Evolutionary conservation across 2,113 vertebrate species (phyloP), one percentile per base, ranked within the genome.

Genomic region (Brienomyrus longianalis): DNA sequence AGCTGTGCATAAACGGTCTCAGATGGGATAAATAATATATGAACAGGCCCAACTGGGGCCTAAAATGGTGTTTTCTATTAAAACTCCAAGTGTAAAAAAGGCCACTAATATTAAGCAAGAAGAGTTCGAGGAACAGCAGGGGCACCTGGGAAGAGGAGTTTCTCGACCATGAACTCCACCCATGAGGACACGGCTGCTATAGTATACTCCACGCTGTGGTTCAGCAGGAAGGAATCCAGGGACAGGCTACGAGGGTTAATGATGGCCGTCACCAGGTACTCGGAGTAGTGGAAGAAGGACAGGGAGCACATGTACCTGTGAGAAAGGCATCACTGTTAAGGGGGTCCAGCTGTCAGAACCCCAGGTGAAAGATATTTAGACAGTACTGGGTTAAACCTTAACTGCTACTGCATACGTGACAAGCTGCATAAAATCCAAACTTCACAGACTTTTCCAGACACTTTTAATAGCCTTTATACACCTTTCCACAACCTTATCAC

Each of bases 231-330:
- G 0, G 98, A 99, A 91, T 99, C 98, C 93, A 99, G 93, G 0
- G 98, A 98, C 66, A 99, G 95, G 91, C 97, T 99, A 89, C 95
- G 97, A 0, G 98, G 98, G 92, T 99, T 99, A 92, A 99, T 99
- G 93, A 99, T 93, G 66, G 98, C 97, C 0, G 98, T 99, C 91
- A 99, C 97, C 93, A 99, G 94, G 93, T 99, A 99, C 91, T 99
- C 98, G 0, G 98, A 98, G 93, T 98, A 99, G 92, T 99, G 98
- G 95, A 99, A 99, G 13, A 99, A 95, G 0, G 98, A 97, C 84
- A 99, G 94, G 0, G 98, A 99, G 90, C 98, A 99, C 96, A 99
- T 96, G 89, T 99, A 99, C 98, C 98, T 99, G 93, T 2, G 43
- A 70, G 47, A 92, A 80, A 90, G 48, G 77, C 86, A 3, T 80